A percentile compares a stretch with the other conserved stretches of the same genome.
These are phyloP conservation scores for Calliphora vicina DNA, from an alignment of 1,140 invertebrate species.

Conservation along the genomic window DNA sequence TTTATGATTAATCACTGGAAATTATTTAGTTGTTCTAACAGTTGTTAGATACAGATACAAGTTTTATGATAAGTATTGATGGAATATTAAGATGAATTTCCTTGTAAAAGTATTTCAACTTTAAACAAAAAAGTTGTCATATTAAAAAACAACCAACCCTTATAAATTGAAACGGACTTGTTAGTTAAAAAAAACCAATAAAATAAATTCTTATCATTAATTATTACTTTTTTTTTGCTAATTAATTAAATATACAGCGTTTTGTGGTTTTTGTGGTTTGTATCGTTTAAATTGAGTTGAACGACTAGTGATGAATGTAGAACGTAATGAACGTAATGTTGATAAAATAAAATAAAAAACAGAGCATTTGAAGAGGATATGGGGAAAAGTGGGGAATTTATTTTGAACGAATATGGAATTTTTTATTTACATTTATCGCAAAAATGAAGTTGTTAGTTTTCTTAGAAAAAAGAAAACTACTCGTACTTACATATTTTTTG, in stretches of 20 bases:
- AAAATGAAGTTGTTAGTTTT: too few relatives aligned
- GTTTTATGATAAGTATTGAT: neutral
- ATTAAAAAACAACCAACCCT: neutral
- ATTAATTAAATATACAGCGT: neutral
- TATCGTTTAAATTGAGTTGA: neutral
- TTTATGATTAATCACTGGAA: conserved; percentile 8
- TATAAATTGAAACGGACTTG: neutral
- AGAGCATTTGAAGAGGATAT: too few relatives aligned
- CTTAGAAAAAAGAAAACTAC: too few relatives aligned
- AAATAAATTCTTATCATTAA: neutral
- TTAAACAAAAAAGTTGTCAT: neutral
- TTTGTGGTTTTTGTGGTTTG: neutral
- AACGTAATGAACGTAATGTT: too few relatives aligned
- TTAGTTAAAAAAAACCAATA: too few relatives aligned
- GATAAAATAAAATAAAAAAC: neutral
- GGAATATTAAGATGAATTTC: neutral
- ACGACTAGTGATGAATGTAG: neutral
- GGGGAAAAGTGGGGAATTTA: too few relatives aligned
- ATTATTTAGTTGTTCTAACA: neutral
- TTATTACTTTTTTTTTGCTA: neutral
- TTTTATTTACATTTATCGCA: too few relatives aligned
- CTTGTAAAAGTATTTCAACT: neutral
- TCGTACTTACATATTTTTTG: too few relatives aligned
- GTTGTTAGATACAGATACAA: neutral
- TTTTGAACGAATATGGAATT: too few relatives aligned